These are phyloP conservation scores for Dolichallabes microphthalmus DNA, from an alignment of 2,113 vertebrate species.

Conservation along the genomic window DNA sequence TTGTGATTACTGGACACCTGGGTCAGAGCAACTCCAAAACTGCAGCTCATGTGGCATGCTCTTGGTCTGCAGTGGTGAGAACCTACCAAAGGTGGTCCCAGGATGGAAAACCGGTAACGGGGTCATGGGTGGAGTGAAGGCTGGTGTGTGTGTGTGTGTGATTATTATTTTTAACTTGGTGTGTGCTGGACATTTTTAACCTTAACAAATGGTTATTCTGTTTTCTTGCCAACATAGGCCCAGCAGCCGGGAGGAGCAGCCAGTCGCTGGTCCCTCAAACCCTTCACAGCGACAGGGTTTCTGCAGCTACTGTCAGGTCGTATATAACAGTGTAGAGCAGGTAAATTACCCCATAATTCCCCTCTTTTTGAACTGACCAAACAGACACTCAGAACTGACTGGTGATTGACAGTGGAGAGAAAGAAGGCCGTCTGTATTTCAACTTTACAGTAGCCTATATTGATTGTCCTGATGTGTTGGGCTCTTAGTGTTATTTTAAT, in stretches of 20 bases:
- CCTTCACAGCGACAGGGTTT: conserved; percentile 80
- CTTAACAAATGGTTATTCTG: neutral
- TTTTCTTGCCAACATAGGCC: conserved; percentile 50
- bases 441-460: neutral
- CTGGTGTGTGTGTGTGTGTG: no score
- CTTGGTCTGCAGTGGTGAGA: no score
- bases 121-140: no score
- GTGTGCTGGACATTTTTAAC: neutral
- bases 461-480: neutral
- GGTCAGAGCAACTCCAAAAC: no score
- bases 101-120: no score
- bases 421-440: neutral
- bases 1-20: no score
- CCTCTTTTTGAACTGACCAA: neutral
- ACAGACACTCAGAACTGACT: neutral
- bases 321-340: conserved; percentile 86
- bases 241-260: conserved; percentile 61
- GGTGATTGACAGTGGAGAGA: neutral
- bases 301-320: conserved; percentile 85
- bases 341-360: conserved; percentile 61
- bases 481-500: neutral
- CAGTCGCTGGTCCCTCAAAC: conserved; percentile 64
- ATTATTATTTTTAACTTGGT: neutral
- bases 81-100: no score
- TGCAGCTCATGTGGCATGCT: no score